Evolutionary conservation across 2,888 invertebrate genomes (phyloP).

Genomic region (Acronicta psi): DNA sequence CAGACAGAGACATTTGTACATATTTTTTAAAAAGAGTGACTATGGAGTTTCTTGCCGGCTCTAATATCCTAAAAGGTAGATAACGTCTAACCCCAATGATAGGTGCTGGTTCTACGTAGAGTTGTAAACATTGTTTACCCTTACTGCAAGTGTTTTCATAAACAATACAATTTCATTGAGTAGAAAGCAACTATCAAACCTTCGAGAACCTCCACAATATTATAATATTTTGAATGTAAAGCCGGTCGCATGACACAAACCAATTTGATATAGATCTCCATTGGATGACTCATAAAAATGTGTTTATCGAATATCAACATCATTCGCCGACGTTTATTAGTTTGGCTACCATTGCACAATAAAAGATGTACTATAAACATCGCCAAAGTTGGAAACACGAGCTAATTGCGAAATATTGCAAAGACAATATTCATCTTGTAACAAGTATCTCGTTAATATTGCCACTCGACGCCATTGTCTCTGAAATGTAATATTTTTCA

Average conservation of each 20-base stretch:
- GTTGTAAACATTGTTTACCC: constrained; percentile 19
- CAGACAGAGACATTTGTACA: too few species aligned
- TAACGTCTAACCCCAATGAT: too few species aligned
- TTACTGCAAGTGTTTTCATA: constrained; percentile 24
- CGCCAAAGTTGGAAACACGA: constrained; percentile 24
- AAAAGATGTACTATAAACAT: constrained; percentile 20
- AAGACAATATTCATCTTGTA: constrained; percentile 26
- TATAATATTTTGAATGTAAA: constrained; percentile 27
- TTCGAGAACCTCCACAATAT: constrained; percentile 16
- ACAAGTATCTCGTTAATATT: constrained; percentile 22
- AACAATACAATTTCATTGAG: constrained; percentile 44
- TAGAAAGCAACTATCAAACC: constrained; percentile 9
- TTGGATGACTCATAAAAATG: constrained; percentile 45
- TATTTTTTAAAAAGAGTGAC: too few species aligned
- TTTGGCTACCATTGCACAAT: constrained; percentile 27
- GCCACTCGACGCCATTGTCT: constrained; percentile 23
- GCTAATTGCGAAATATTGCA: constrained; percentile 38
- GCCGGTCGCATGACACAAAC: constrained; percentile 37
- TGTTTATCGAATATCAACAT: constrained; percentile 51
- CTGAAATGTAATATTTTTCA: constrained; percentile 26
- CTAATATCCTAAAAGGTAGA: too few species aligned
- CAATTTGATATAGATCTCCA: constrained; percentile 43
- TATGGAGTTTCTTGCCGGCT: too few species aligned
- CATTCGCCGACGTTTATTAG: constrained; percentile 36
- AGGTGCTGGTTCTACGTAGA: constrained; percentile 5